These are phyloP conservation scores for Drosophila fungiperda DNA, from an alignment of 2,888 invertebrate genomes.

Conservation along the genomic window DNA sequence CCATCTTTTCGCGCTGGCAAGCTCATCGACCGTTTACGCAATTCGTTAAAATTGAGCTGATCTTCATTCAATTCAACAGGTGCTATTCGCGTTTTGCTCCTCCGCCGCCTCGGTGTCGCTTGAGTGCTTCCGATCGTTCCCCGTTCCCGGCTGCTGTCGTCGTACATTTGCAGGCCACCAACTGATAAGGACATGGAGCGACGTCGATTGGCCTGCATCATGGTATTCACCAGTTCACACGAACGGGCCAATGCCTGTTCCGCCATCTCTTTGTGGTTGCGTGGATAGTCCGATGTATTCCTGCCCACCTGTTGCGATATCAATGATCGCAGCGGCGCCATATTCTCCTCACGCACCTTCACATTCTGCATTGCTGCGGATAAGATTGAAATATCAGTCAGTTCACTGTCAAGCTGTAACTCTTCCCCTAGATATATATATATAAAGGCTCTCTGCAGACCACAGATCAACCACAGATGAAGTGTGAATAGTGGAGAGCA, in stretches of 20 bases:
- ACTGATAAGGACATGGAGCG: conserved; percentile 56
- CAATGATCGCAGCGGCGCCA: conserved; percentile 47
- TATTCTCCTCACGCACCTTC: conserved; percentile 36
- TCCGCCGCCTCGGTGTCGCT: no score
- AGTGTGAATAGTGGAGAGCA: not conserved
- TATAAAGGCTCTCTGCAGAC: not conserved
- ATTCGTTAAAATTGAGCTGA: not conserved
- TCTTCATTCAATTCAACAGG: not conserved
- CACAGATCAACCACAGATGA: not conserved
- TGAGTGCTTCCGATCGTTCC: not conserved
- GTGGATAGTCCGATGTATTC: conserved; percentile 27
- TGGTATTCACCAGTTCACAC: conserved; percentile 37
- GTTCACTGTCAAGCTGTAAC: not conserved
- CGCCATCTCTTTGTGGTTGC: conserved; percentile 55
- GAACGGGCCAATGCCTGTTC: conserved; percentile 35
- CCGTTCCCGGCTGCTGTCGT: conserved; percentile 1
- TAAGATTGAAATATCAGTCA: not conserved
- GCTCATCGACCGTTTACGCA: conserved; percentile 54
- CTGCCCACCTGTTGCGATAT: conserved; percentile 6
- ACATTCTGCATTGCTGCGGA: conserved; percentile 2
- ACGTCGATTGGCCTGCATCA: conserved; percentile 54
- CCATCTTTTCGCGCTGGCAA: conserved; percentile 33
- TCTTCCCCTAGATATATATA: not conserved
- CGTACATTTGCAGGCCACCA: conserved; percentile 23
- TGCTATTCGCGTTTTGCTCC: not conserved